Conservation (phyloP, 2,113 vertebrate genomes). For the human (Homo sapiens) region DNA sequence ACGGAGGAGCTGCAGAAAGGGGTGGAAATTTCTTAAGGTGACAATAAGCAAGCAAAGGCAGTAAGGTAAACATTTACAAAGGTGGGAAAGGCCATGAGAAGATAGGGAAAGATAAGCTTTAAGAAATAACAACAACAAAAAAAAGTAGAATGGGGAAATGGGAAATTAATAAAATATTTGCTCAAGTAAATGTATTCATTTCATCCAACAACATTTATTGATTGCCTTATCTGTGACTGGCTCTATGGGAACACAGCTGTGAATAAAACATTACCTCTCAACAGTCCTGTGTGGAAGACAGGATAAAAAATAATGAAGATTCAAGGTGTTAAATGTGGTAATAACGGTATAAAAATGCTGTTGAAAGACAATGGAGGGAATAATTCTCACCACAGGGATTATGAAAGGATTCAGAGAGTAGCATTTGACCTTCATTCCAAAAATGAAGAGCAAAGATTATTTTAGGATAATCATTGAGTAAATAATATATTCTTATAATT, state of each 20-base stretch:
- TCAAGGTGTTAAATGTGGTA: background rate
- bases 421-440: constrained; percentile 31
- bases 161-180: constrained; percentile 53
- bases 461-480: constrained; percentile 34
- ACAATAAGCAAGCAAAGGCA: background rate
- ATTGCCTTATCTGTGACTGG: constrained; percentile 1
- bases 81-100: background rate
- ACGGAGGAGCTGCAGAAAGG: background rate
- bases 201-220: constrained; percentile 31
- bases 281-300: background rate
- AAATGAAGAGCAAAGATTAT: constrained; percentile 39
- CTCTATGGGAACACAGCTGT: constrained; percentile 40
- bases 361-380: constrained; percentile 16
- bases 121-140: constrained; percentile 32
- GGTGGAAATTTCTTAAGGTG: background rate
- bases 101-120: background rate
- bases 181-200: constrained; percentile 36
- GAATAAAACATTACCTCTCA: constrained; percentile 63
- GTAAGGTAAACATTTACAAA: background rate
- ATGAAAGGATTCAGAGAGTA: constrained; percentile 16
- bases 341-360: constrained; percentile 44
- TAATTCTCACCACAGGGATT: constrained; percentile 31
- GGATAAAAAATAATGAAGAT: constrained; percentile 51
- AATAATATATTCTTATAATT: constrained; percentile 36
- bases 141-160: constrained; percentile 30